These are phyloP conservation scores for Syrista parreyssii DNA, from an alignment of 2,888 invertebrate genomes.

Conservation along the genomic window DNA sequence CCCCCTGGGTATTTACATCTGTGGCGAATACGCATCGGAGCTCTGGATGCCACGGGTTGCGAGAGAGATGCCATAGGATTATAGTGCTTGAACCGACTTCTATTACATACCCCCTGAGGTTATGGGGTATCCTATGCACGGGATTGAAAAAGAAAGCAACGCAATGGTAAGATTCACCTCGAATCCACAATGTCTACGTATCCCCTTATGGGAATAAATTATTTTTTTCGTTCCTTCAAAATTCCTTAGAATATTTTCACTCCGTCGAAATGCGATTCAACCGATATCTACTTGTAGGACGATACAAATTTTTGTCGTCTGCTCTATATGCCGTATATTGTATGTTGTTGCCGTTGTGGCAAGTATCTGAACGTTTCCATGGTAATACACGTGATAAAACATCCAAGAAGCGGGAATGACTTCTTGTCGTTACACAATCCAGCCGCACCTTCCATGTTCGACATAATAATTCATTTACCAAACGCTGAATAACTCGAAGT, in stretches of 20 bases:
- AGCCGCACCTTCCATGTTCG: constrained; percentile 36
- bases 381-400: constrained; percentile 2
- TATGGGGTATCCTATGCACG: background rate
- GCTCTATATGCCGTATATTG: background rate
- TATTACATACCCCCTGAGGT: constrained; percentile 5
- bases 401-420: background rate
- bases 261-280: background rate
- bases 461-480: constrained; percentile 39
- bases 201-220: background rate
- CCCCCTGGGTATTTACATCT: constrained; percentile 60
- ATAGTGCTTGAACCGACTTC: constrained; percentile 6
- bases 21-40: constrained; percentile 45
- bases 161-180: background rate
- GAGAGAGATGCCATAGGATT: constrained; percentile 1
- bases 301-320: background rate
- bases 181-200: background rate
- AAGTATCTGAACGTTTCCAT: background rate
- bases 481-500: constrained; percentile 25
- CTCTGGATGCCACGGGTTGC: constrained; percentile 12
- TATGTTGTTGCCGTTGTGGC: background rate
- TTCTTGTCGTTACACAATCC: constrained; percentile 16
- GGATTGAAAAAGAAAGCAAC: background rate
- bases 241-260: background rate
- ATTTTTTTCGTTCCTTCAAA: background rate
- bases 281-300: background rate